phyloP scores from a whole-genome alignment of 2,113 vertebrate genomes.

The Eulemur macaco region DNA sequence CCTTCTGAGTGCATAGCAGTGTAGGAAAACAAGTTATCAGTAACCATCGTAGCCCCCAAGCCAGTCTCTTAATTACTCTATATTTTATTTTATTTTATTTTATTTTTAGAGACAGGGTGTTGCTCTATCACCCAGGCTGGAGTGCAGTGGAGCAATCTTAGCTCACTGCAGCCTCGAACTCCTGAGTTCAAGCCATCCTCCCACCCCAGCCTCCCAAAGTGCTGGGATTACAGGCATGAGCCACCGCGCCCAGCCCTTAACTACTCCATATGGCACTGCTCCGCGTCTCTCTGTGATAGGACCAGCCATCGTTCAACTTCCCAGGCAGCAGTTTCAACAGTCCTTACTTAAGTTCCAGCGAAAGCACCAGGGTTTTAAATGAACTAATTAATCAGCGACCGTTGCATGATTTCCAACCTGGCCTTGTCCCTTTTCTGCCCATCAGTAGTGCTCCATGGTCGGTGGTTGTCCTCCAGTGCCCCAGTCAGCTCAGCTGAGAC shows the following conservation, averaged over 20 bases:
- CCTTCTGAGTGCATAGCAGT: background rate
- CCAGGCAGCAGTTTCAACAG: background rate
- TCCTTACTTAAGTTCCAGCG: background rate
- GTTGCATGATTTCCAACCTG: background rate
- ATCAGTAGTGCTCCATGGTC: background rate
- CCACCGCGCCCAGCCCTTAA: background rate
- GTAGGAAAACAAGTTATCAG: background rate
- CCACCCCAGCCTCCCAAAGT: too few species aligned
- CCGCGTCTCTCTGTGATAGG: background rate
- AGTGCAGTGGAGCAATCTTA: too few species aligned
- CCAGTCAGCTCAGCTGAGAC: background rate
- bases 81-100: too few species aligned
- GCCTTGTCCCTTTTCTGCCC: background rate
- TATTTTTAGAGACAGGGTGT: too few species aligned
- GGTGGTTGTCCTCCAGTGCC: background rate
- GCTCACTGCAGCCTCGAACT: too few species aligned
- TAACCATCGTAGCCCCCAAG: background rate
- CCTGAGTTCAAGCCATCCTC: too few species aligned
- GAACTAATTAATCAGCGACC: background rate
- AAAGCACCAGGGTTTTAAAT: background rate
- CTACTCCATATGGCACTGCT: background rate
- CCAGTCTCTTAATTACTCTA: background rate
- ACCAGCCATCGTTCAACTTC: background rate
- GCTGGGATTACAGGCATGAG: too few species aligned
- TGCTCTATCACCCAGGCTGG: too few species aligned